Evolutionary conservation across 2,797 vertebrate species (phyloP).

Genomic region (Tapirus indicus): DNA sequence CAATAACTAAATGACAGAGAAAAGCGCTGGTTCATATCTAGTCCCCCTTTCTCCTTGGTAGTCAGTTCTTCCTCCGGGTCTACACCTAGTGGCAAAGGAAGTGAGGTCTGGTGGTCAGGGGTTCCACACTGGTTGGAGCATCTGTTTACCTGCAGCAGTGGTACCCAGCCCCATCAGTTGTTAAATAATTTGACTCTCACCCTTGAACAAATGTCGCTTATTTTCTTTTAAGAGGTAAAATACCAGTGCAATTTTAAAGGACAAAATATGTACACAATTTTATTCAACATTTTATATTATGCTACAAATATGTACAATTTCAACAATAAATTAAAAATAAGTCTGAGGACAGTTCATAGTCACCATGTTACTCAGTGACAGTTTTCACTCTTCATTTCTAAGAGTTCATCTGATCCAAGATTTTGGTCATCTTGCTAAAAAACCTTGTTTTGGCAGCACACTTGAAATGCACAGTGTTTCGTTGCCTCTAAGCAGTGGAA

Average conservation of each 20-base stretch:
- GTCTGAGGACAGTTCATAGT: not conserved
- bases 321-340: constrained; percentile 81
- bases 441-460: not conserved
- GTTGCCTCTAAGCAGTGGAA: not conserved
- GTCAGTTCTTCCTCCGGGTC: not conserved
- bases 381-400: not conserved
- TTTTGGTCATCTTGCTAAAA: not conserved
- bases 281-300: constrained; percentile 74
- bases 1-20: not conserved
- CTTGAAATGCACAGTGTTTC: not conserved
- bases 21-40: not conserved
- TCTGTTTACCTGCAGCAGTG: fast-evolving
- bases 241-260: constrained; percentile 32
- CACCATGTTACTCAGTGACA: not conserved
- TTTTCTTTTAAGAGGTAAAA: not conserved
- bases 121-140: not conserved
- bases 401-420: not conserved
- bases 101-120: not conserved
- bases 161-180: fast-evolving
- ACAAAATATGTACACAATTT: constrained; percentile 58
- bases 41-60: not conserved
- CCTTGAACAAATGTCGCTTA: not conserved
- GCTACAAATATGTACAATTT: constrained; percentile 72
- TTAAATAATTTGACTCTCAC: not conserved
- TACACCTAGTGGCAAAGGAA: no score